Evolutionary conservation across 2,888 invertebrate species (phyloP).

Genomic region (Lepas anatifera): DNA sequence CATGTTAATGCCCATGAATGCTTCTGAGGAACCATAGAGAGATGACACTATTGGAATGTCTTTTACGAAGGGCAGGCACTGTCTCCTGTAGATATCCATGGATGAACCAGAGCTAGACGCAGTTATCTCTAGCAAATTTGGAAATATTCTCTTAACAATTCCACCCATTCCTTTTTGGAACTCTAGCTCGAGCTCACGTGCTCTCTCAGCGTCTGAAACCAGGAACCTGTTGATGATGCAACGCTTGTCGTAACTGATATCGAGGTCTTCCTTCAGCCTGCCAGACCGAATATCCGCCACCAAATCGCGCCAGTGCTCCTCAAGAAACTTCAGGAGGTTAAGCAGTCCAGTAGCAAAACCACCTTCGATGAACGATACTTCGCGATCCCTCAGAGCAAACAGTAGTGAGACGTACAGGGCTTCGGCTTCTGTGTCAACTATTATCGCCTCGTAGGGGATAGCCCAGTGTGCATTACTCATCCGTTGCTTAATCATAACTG

Average conservation of each 20-base stretch:
- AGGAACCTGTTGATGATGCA: conserved; percentile 27
- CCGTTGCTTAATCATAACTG: background rate
- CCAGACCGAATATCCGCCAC: conserved; percentile 28
- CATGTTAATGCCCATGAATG: conserved; percentile 27
- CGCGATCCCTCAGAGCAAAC: conserved; percentile 31
- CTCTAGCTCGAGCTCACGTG: conserved; percentile 29
- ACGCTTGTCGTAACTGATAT: background rate
- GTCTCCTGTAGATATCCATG: too few relatives aligned
- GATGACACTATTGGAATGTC: too few relatives aligned
- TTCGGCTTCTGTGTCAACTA: conserved; percentile 28
- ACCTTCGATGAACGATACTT: conserved; percentile 31
- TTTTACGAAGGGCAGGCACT: too few relatives aligned
- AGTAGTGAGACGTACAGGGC: conserved; percentile 31
- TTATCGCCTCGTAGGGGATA: background rate
- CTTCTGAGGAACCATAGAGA: conserved; percentile 34
- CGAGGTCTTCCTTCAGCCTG: background rate
- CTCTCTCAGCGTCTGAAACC: conserved; percentile 27
- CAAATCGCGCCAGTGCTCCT: conserved; percentile 28
- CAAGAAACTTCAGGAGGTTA: conserved; percentile 29
- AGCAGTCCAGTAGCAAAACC: conserved; percentile 32
- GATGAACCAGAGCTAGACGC: too few relatives aligned
- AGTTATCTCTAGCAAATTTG: too few relatives aligned
- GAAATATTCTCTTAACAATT: too few relatives aligned
- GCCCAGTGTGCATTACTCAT: background rate
- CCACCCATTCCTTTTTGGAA: conserved; percentile 27